Evolutionary conservation across 2,797 vertebrate species (phyloP), one percentile per base, ranked within the genome.

Genomic region (Sitta carolinensis): DNA sequence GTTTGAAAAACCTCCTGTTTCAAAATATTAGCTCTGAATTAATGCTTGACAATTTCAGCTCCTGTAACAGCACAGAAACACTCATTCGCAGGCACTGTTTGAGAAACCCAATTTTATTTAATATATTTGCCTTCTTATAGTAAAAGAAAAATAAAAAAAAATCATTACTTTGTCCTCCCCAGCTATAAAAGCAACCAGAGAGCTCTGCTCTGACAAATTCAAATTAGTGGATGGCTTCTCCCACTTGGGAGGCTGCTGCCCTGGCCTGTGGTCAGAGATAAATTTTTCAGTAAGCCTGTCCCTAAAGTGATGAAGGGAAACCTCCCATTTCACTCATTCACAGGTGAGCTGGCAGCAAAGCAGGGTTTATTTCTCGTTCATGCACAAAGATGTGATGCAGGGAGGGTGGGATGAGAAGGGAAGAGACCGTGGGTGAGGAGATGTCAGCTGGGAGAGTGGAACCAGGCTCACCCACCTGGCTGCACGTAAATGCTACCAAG

Each of bases 221-320:
- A 96, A 95, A 95, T 89, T 50, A 94, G 74, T 9, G 1, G 63
- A 84, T 34, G 25, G 12, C 58, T 90, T 92, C 93, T 96, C 94
- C 94, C 93, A 94, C 86, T 9, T 91, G 86, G 80, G 78, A 91
- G 69, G 73, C 58, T 86, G 64, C 30, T 86, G 68, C 21, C 63
- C 68, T 95, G 93, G 45, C 88, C 97, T 90, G 86, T 91, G 92
- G 95, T 95, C 58, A 91, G 64, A 97, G 85, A 97, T 94, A 97
- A 94, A 95, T 96, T 97, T 97, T 97, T 96, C 93, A 95, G 45
- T 70, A 94, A 97, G 96, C 7, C 42, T 93, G 34, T 11, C 79
- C 61, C 21, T 34, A 68, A 59, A 52, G 26, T 88, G 67, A 94
- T 91, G 77, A 91, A 95, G 27, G 26, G 27, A 97, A 97, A 43